Percentiles rank a stretch among this genome's conserved stretches.
Evolutionary conservation across 2,113 vertebrate species (phyloP).

Genomic region (Camelus dromedarius): DNA sequence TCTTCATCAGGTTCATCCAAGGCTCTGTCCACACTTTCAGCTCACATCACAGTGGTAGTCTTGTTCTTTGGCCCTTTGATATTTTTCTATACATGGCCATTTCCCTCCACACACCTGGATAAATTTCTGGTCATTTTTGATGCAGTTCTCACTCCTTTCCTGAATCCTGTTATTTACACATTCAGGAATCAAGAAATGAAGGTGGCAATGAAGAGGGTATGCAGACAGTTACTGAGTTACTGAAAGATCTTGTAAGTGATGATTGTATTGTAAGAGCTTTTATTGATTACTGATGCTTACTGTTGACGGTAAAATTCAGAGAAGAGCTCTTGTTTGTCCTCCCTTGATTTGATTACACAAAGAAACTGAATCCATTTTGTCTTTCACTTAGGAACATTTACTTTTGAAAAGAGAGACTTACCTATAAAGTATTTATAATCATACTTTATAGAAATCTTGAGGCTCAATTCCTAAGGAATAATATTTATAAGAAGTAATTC

Average conservation of each 20-base stretch:
- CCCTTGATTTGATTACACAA: neutral
- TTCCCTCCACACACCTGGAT: neutral
- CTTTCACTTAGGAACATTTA: neutral
- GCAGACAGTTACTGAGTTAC: neutral
- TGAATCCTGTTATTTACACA: conserved; percentile 78
- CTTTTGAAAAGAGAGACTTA: neutral
- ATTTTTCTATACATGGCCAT: conserved; percentile 65
- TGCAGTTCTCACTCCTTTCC: conserved; percentile 71
- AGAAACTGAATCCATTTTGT: neutral
- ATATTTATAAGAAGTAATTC: neutral
- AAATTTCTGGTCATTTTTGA: conserved; percentile 71
- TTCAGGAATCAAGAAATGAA: conserved; percentile 77
- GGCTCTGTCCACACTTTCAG: conserved; percentile 73
- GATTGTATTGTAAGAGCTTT: neutral
- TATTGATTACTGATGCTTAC: neutral
- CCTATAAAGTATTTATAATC: neutral
- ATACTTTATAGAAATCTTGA: neutral
- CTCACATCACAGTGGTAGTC: conserved; percentile 47
- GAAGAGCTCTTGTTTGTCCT: neutral
- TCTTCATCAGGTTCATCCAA: conserved; percentile 64
- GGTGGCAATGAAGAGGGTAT: conserved; percentile 52
- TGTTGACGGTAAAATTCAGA: neutral
- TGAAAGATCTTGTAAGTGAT: neutral
- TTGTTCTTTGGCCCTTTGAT: neutral
- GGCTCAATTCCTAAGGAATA: neutral